phyloP scores from a whole-genome alignment of 1,140 invertebrate genomes.

The Saccostrea cuccullata region DNA sequence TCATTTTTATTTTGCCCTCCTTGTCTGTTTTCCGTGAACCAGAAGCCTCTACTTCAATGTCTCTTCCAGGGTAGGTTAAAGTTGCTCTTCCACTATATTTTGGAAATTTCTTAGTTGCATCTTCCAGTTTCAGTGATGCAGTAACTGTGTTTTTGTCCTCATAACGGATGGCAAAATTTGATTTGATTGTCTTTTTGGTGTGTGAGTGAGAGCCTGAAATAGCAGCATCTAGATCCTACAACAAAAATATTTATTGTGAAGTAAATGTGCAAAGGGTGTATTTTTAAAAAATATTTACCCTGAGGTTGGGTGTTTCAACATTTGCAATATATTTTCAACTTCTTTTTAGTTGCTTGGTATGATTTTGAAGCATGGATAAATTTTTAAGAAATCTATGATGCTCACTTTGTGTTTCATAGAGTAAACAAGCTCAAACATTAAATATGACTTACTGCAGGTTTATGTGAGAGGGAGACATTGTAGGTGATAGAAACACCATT shows the following conservation, averaged over 20 bases:
- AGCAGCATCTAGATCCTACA: slow-evolving; percentile 54
- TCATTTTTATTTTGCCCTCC: slow-evolving; percentile 30
- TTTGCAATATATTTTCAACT: not conserved
- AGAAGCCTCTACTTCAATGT: slow-evolving; percentile 40
- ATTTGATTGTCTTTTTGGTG: slow-evolving; percentile 41
- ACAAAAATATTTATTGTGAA: not conserved
- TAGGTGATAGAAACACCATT: slow-evolving; percentile 42
- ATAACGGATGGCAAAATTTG: slow-evolving; percentile 45
- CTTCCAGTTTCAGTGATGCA: slow-evolving; percentile 29
- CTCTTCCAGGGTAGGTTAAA: slow-evolving; percentile 39
- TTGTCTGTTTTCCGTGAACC: slow-evolving; percentile 38
- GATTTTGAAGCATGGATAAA: too few relatives aligned
- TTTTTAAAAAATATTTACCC: not conserved
- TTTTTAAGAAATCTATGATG: not conserved
- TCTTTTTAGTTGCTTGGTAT: not conserved
- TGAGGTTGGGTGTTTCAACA: not conserved
- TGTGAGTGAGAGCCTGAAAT: slow-evolving; percentile 56
- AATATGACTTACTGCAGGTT: slow-evolving; percentile 46
- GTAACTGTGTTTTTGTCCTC: slow-evolving; percentile 44
- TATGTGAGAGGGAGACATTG: slow-evolving; percentile 45
- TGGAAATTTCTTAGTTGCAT: slow-evolving; percentile 49
- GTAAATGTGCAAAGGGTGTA: not conserved
- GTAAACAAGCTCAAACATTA: not conserved
- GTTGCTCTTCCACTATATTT: slow-evolving; percentile 49
- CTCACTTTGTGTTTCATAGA: not conserved